Conservation (phyloP, 2,113 vertebrate species). For the Scophthalmus maximus region DNA sequence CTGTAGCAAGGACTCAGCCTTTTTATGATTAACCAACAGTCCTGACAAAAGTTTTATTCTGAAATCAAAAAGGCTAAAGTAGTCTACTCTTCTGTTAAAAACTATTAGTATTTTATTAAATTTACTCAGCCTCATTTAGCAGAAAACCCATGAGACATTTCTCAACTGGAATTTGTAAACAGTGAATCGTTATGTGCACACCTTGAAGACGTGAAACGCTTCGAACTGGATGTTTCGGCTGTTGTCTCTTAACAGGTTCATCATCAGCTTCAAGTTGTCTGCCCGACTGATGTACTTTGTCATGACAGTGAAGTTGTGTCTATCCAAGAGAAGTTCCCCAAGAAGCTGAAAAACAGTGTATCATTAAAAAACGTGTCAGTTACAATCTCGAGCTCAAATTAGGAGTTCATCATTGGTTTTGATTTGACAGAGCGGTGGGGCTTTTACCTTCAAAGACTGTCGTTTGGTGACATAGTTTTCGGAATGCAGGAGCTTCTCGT, state of each 20-base stretch:
- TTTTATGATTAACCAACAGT: background rate
- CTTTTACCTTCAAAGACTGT: conserved; percentile 94
- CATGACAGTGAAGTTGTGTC: conserved; percentile 97
- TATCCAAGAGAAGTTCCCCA: conserved; percentile 94
- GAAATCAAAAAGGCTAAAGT: background rate
- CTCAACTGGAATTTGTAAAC: background rate
- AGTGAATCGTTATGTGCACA: conserved; percentile 49
- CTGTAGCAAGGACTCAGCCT: background rate
- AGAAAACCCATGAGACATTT: background rate
- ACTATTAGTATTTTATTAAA: background rate
- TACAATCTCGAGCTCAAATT: background rate
- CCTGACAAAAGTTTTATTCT: background rate
- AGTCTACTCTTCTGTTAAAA: background rate
- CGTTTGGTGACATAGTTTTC: conserved; percentile 98
- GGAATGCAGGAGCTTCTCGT: conserved; percentile 96
- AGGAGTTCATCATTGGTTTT: background rate
- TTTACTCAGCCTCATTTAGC: background rate
- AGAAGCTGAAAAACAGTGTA: conserved; percentile 84
- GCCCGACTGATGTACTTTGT: conserved; percentile 96
- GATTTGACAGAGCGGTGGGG: background rate
- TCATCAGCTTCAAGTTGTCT: conserved; percentile 97
- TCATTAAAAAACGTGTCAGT: background rate
- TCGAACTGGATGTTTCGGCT: conserved; percentile 99
- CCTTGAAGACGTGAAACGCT: conserved; percentile 99
- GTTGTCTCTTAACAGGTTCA: conserved; percentile 96